Conservation (phyloP, 1,140 invertebrate genomes). For the Gyrodactylus bullatarudis region DNA sequence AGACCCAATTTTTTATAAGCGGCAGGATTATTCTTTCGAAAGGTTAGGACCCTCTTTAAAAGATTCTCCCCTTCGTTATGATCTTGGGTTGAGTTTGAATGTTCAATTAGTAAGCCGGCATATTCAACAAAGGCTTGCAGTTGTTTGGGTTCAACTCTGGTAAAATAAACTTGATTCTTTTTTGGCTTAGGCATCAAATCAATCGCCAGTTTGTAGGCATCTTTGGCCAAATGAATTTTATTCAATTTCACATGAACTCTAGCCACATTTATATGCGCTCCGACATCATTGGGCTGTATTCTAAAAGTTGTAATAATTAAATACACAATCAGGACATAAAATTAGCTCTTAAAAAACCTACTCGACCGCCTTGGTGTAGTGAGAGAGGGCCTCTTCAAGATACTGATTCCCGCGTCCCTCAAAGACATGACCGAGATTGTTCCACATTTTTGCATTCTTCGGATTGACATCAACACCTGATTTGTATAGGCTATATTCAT, state of each 20-base stretch:
- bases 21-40: neutral
- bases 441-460: conserved; percentile 68
- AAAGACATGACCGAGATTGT: conserved; percentile 72
- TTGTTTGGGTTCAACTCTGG: neutral
- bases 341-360: conserved; percentile 12
- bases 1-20: neutral
- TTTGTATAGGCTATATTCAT: conserved; percentile 63
- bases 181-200: conserved; percentile 36
- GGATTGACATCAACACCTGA: conserved; percentile 48
- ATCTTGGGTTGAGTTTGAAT: neutral
- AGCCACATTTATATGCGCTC: conserved; percentile 77
- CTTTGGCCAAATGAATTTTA: conserved; percentile 54
- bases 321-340: conserved; percentile 6
- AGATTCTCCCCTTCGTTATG: neutral
- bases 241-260: conserved; percentile 65
- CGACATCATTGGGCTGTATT: conserved; percentile 72
- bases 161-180: conserved; percentile 8
- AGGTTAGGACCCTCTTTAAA: neutral
- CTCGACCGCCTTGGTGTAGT: conserved; percentile 55
- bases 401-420: conserved; percentile 37
- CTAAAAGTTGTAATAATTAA: conserved; percentile 16
- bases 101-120: neutral
- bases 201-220: conserved; percentile 52
- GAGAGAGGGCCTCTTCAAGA: conserved; percentile 47
- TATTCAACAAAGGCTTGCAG: neutral